These are phyloP conservation scores for Mimachlamys varia DNA, from an alignment of 2,888 invertebrate genomes.

Conservation along the genomic window DNA sequence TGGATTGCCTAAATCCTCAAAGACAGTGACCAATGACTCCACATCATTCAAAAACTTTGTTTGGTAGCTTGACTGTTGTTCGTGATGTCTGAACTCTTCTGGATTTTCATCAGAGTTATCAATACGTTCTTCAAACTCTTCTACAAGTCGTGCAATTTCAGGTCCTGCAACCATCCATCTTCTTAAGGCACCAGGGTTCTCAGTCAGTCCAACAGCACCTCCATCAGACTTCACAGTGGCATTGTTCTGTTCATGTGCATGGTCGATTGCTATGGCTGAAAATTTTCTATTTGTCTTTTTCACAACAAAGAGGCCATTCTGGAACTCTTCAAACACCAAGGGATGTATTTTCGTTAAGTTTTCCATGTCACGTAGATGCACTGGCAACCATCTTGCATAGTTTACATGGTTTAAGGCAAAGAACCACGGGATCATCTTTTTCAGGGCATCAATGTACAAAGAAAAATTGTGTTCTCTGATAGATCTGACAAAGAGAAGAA, in stretches of 20 bases:
- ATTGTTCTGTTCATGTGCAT: conserved; percentile 58
- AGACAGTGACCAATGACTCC: neutral
- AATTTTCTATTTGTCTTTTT: conserved; percentile 40
- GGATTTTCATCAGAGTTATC: neutral
- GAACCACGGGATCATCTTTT: neutral
- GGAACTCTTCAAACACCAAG: conserved; percentile 39
- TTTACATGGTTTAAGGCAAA: conserved; percentile 18
- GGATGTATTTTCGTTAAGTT: conserved; percentile 39
- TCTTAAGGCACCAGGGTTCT: conserved; percentile 47
- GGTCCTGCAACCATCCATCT: conserved; percentile 56
- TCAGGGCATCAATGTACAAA: conserved; percentile 42
- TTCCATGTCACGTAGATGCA: conserved; percentile 38
- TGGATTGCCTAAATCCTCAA: conserved; percentile 43
- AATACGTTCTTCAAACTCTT: conserved; percentile 41
- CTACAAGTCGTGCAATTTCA: conserved; percentile 49
- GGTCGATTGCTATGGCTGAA: conserved; percentile 55
- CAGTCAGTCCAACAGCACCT: conserved; percentile 53
- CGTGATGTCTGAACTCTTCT: neutral
- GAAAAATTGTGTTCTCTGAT: neutral
- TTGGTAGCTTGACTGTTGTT: neutral
- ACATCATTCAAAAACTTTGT: conserved; percentile 13
- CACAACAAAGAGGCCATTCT: conserved; percentile 37
- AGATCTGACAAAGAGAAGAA: neutral
- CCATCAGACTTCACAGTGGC: conserved; percentile 54
- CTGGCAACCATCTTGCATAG: conserved; percentile 38